Evolutionary conservation across 2,888 invertebrate genomes (phyloP).

Genomic region (Drosophila prolongata): DNA sequence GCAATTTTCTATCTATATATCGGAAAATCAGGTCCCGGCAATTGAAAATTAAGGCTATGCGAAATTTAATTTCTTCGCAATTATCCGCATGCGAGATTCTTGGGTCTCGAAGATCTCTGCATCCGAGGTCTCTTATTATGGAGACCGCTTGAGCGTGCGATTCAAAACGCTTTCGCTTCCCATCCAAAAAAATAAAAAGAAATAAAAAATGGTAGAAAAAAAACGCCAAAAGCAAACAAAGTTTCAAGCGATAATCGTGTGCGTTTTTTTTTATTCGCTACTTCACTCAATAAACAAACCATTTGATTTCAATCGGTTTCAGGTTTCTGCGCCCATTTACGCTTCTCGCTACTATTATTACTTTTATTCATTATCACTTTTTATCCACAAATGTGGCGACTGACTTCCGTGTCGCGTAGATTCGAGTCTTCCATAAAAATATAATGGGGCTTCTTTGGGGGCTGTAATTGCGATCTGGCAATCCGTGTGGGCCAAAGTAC

Average conservation of each 20-base stretch:
- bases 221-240: conserved; percentile 39
- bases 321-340: conserved; percentile 17
- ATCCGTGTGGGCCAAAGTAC: conserved; percentile 33
- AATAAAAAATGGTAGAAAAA: not conserved
- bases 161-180: conserved; percentile 71
- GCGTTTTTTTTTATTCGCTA: conserved; percentile 3
- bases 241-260: conserved; percentile 11
- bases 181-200: conserved; percentile 38
- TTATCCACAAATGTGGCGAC: conserved; percentile 20
- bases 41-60: conserved; percentile 30
- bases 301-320: conserved; percentile 54
- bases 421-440: conserved; percentile 3
- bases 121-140: conserved; percentile 41
- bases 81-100: conserved; percentile 45
- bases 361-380: conserved; percentile 23
- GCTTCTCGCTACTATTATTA: conserved; percentile 14
- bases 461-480: conserved; percentile 21
- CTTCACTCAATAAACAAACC: conserved; percentile 48
- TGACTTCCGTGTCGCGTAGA: conserved; percentile 53
- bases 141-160: conserved; percentile 63
- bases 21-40: conserved; percentile 1
- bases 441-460: conserved; percentile 26
- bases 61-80: conserved; percentile 28
- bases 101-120: conserved; percentile 24
- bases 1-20: too few relatives aligned